A percentile compares a stretch with the other conserved stretches of the same genome.
phyloP scores from a whole-genome alignment of 2,888 invertebrate genomes.

The Malacosoma neustria region DNA sequence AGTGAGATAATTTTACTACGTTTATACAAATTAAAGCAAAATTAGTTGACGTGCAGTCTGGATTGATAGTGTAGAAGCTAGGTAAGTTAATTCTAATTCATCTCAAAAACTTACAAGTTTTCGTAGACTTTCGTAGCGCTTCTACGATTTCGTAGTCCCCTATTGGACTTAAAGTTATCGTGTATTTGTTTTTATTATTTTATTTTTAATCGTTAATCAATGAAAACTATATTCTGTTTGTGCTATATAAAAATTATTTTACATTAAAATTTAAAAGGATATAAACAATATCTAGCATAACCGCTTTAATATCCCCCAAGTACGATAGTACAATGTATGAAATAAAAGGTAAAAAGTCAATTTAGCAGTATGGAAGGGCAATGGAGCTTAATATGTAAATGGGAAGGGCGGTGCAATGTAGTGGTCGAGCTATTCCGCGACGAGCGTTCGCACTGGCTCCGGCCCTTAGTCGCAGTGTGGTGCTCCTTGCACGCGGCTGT shows the following conservation, averaged over 20 bases:
- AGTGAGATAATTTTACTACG: constrained; percentile 44
- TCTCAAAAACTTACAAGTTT: constrained; percentile 7
- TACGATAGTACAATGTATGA: constrained; percentile 62
- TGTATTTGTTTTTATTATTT: neutral
- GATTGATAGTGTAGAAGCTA: constrained; percentile 16
- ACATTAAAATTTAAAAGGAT: constrained; percentile 24
- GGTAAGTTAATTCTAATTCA: constrained; percentile 1
- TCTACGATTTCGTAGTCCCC: constrained; percentile 33
- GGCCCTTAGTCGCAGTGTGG: constrained; percentile 23
- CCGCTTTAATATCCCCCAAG: constrained; percentile 60
- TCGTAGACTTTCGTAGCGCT: constrained; percentile 20
- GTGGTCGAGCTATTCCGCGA: constrained; percentile 31
- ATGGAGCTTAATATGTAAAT: constrained; percentile 64
- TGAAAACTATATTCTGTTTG: neutral
- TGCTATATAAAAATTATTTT: neutral
- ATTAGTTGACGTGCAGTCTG: constrained; percentile 6
- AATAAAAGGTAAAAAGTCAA: constrained; percentile 74
- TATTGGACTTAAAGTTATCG: neutral
- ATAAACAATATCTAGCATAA: constrained; percentile 27
- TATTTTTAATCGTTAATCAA: neutral
- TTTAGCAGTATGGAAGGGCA: constrained; percentile 69
- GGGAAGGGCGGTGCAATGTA: constrained; percentile 65
- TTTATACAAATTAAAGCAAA: neutral
- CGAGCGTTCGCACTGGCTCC: constrained; percentile 35
- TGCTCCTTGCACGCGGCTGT: constrained; percentile 26